Conservation (phyloP, 1,140 invertebrate genomes). For the Penaeus chinensis region DNA sequence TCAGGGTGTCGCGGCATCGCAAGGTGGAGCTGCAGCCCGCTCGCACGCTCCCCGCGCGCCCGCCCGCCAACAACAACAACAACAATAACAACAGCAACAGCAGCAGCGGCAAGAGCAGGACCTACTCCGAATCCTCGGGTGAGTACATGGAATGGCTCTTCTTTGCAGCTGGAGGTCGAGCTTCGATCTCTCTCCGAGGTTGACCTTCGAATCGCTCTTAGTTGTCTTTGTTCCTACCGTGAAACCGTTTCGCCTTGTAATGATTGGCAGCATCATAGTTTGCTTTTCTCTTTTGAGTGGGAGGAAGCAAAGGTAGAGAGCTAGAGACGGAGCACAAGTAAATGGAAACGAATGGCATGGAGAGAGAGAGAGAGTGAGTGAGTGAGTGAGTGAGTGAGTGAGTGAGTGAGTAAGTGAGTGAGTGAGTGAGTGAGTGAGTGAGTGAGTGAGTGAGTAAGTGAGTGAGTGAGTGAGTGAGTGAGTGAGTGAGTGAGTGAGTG, state of each 20-base stretch:
- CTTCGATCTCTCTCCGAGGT: no score
- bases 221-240: no score
- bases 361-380: not conserved
- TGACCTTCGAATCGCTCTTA: no score
- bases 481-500: not conserved
- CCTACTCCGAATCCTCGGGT: conserved; percentile 43
- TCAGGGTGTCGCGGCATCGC: conserved; percentile 69
- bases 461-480: not conserved
- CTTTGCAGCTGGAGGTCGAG: no score
- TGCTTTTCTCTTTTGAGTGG: not conserved
- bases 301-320: not conserved
- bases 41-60: conserved; percentile 49
- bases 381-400: not conserved
- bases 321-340: not conserved
- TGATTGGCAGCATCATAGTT: not conserved
- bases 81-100: conserved; percentile 18
- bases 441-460: not conserved
- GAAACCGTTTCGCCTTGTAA: no score
- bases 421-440: not conserved
- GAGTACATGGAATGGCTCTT: conserved; percentile 1
- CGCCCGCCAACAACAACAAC: not conserved
- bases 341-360: not conserved
- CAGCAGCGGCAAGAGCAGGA: conserved; percentile 43
- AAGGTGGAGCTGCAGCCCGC: conserved; percentile 69
- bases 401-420: not conserved